phyloP scores from a whole-genome alignment of 2,113 vertebrate genomes.

The Xenopus tropicalis region DNA sequence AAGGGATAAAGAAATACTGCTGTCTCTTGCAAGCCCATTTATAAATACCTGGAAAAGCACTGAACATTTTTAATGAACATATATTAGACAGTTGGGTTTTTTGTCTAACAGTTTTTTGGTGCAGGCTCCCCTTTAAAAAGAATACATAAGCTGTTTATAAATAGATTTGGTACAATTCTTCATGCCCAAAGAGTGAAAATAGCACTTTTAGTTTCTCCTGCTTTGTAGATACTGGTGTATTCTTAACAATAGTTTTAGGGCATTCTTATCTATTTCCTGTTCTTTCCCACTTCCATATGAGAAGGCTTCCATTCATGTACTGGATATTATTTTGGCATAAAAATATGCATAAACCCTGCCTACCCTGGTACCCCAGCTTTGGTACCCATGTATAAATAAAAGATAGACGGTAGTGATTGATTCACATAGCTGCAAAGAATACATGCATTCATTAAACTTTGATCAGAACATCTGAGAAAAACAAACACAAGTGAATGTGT shows the following conservation, averaged over 20 bases:
- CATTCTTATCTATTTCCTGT: constrained; percentile 14
- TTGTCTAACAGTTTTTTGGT: too few relatives aligned
- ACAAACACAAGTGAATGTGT: constrained; percentile 20
- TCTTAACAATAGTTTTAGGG: background rate
- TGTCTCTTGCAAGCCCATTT: too few relatives aligned
- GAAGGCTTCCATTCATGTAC: constrained; percentile 7
- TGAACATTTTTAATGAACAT: too few relatives aligned
- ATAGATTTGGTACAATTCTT: background rate
- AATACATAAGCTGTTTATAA: too few relatives aligned
- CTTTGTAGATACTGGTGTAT: background rate
- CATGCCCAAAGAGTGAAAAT: too few relatives aligned
- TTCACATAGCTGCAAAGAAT: background rate
- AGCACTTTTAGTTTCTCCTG: too few relatives aligned
- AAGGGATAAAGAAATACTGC: too few relatives aligned
- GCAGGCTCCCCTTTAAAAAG: too few relatives aligned
- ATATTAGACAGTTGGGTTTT: too few relatives aligned
- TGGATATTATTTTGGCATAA: background rate
- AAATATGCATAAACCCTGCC: too few relatives aligned
- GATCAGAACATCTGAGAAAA: constrained; percentile 39
- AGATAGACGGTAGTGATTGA: background rate
- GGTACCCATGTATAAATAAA: background rate
- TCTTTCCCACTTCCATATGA: constrained; percentile 8
- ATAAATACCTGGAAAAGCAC: too few relatives aligned
- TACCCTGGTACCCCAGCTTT: too few relatives aligned
- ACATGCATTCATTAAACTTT: constrained; percentile 23